Conservation (phyloP, 2,888 invertebrate species). For the Lordiphosa andalusiaca region DNA sequence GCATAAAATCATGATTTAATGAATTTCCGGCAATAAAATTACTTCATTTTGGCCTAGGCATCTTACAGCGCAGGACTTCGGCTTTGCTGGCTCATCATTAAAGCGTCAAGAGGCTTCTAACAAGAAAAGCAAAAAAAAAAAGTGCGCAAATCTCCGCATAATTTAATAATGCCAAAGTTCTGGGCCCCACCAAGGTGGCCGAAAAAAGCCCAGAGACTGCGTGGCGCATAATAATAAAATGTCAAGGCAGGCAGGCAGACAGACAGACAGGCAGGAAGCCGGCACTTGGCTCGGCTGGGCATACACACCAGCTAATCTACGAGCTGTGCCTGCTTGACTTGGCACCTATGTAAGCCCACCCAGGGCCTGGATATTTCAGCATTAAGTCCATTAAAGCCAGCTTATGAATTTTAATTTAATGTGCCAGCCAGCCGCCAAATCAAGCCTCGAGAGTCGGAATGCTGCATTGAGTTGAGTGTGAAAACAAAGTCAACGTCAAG, state of each 20-base stretch:
- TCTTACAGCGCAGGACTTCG: slow-evolving; percentile 2
- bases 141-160: slow-evolving; percentile 70
- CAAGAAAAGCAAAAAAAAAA: slow-evolving; percentile 32
- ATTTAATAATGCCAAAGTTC: slow-evolving; percentile 67
- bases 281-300: slow-evolving; percentile 36
- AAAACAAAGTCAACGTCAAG: slow-evolving; percentile 6
- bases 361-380: slow-evolving; percentile 53
- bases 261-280: slow-evolving; percentile 24
- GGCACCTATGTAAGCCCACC: slow-evolving; percentile 44
- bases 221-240: slow-evolving; percentile 60
- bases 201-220: slow-evolving; percentile 36
- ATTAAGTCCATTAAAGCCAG: slow-evolving; percentile 58
- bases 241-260: slow-evolving; percentile 23
- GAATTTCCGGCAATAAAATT: slow-evolving; percentile 66
- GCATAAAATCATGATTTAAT: slow-evolving; percentile 64
- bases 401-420: slow-evolving; percentile 67
- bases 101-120: slow-evolving; percentile 62
- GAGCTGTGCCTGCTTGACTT: slow-evolving; percentile 35
- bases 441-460: background rate
- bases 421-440: slow-evolving; percentile 20
- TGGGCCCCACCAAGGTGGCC: slow-evolving; percentile 33
- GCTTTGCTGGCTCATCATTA: slow-evolving; percentile 56
- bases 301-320: slow-evolving; percentile 56
- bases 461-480: background rate
- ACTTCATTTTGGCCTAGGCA: slow-evolving; percentile 63